Evolutionary conservation across 2,113 vertebrate genomes (phyloP).

Genomic region (Gymnogyps californianus): DNA sequence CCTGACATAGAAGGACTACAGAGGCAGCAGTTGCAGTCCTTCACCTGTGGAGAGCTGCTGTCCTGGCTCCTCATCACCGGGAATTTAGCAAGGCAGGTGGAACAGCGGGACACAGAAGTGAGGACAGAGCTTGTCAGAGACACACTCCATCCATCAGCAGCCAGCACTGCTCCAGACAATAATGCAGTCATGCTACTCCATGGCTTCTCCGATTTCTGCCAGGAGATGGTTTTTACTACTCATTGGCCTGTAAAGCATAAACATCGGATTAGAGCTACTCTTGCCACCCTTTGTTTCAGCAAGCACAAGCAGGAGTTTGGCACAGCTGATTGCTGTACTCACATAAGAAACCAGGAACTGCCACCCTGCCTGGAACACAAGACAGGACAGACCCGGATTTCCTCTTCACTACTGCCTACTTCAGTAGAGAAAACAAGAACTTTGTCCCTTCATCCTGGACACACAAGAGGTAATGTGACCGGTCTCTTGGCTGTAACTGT

Average conservation of each 20-base stretch:
- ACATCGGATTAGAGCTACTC: neutral
- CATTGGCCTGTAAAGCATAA: neutral
- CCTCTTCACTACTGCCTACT: neutral
- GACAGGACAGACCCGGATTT: neutral
- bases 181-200: neutral
- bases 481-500: neutral
- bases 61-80: neutral
- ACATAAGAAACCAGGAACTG: neutral
- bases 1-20: neutral
- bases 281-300: neutral
- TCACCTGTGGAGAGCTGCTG: neutral
- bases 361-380: neutral
- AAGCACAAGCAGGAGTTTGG: neutral
- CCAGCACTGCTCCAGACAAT: neutral
- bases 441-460: neutral
- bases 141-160: neutral
- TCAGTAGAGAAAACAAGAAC: neutral
- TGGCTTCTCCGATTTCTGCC: neutral
- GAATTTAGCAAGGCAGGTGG: neutral
- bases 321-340: neutral
- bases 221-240: neutral
- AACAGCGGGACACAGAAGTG: neutral
- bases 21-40: neutral
- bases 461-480: neutral
- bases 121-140: neutral